Conservation (phyloP, 1,140 invertebrate species). For the Scaptodrosophila lebanonensis region DNA sequence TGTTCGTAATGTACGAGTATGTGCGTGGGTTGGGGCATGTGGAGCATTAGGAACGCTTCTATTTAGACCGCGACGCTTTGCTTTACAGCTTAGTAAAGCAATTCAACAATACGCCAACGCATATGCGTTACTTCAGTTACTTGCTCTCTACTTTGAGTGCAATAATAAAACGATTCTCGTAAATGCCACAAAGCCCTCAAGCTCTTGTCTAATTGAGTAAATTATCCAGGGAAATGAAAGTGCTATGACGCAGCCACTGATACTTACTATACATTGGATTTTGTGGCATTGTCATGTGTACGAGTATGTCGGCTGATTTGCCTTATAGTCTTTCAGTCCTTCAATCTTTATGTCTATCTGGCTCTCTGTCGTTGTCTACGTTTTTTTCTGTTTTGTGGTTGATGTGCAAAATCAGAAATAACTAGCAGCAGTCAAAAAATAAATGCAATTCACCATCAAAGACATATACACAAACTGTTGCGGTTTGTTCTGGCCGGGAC, state of each 20-base stretch:
- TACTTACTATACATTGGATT: no score
- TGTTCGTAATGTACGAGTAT: slow-evolving; percentile 1
- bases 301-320: no score
- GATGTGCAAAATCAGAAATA: slow-evolving; percentile 45
- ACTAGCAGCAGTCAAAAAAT: slow-evolving; percentile 33
- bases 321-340: no score
- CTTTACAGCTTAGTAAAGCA: no score
- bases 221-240: slow-evolving; percentile 68
- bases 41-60: no score
- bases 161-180: slow-evolving; percentile 69
- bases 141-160: slow-evolving; percentile 40
- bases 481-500: slow-evolving; percentile 44
- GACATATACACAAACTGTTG: slow-evolving; percentile 13
- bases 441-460: slow-evolving; percentile 27
- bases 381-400: slow-evolving; percentile 30
- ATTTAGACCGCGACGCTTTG: no score
- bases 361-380: neutral
- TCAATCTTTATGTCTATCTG: slow-evolving; percentile 1
- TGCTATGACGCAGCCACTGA: slow-evolving; percentile 33
- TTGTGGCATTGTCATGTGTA: slow-evolving; percentile 22
- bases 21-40: neutral
- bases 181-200: slow-evolving; percentile 71
- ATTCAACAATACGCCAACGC: no score
- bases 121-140: neutral
- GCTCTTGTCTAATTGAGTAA: slow-evolving; percentile 68